phyloP scores from a whole-genome alignment of 2,888 invertebrate species.

The Tyria jacobaeae region DNA sequence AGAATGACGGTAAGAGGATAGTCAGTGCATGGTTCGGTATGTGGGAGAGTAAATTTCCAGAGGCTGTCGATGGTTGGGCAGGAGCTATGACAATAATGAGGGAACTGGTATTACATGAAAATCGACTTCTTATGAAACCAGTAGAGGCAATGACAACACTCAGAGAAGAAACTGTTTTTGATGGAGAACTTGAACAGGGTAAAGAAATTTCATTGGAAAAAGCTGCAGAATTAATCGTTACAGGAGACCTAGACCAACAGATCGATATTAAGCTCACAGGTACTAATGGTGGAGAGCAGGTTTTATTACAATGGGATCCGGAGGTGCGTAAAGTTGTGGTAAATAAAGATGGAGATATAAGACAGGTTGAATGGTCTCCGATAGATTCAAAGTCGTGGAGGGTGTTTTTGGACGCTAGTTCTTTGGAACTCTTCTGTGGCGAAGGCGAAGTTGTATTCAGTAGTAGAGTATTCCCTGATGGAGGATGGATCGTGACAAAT shows the following conservation, averaged over 20 bases:
- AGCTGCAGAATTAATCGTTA: constrained; percentile 70
- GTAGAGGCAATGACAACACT: constrained; percentile 62
- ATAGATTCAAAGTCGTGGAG: constrained; percentile 63
- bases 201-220: constrained; percentile 59
- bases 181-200: constrained; percentile 53
- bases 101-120: constrained; percentile 64
- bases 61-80: constrained; percentile 78
- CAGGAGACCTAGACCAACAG: constrained; percentile 58
- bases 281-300: constrained; percentile 63
- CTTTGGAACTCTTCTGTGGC: constrained; percentile 79
- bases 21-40: constrained; percentile 78
- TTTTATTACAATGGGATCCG: constrained; percentile 66
- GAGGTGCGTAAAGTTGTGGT: constrained; percentile 65
- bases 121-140: constrained; percentile 73
- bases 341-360: constrained; percentile 68
- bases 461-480: constrained; percentile 71
- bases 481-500: constrained; percentile 73
- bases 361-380: constrained; percentile 76
- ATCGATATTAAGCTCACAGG: constrained; percentile 69
- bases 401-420: constrained; percentile 77
- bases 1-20: constrained; percentile 70
- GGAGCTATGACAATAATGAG: constrained; percentile 77
- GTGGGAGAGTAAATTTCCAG: constrained; percentile 76
- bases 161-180: constrained; percentile 55
- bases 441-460: constrained; percentile 82